Percentiles rank a stretch among this genome's conserved stretches.
Evolutionary conservation across 2,113 vertebrate species (phyloP).

Genomic region (Paradoxurus hermaphroditus): DNA sequence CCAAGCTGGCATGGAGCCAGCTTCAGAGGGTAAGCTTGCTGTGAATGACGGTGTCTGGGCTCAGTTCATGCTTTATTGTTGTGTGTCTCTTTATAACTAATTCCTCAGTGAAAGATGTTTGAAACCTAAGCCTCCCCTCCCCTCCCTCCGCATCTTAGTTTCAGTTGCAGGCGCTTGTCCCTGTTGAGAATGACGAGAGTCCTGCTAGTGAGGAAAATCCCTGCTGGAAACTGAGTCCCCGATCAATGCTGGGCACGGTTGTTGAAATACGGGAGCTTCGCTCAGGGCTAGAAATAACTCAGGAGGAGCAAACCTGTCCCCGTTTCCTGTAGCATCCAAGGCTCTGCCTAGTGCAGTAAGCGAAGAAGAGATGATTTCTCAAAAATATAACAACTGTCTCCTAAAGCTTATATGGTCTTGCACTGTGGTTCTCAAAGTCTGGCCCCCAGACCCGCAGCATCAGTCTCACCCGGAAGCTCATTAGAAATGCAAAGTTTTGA

Average conservation of each 20-base stretch:
- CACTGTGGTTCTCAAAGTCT: neutral
- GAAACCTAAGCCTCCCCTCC: slow-evolving; percentile 80
- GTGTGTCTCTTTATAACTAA: slow-evolving; percentile 82
- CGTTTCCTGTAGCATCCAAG: no score
- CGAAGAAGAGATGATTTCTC: neutral
- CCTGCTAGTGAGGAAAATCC: slow-evolving; percentile 52
- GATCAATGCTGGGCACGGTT: neutral
- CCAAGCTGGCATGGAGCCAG: slow-evolving; percentile 81
- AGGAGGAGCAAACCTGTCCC: neutral
- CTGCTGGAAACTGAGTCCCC: slow-evolving; percentile 48
- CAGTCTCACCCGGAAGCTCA: neutral
- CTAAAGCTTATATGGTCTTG: neutral
- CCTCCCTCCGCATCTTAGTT: slow-evolving; percentile 61
- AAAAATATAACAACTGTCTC: neutral
- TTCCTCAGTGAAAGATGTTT: slow-evolving; percentile 84
- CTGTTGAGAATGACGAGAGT: slow-evolving; percentile 61
- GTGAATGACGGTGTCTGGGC: slow-evolving; percentile 81
- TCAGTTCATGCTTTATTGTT: slow-evolving; percentile 80
- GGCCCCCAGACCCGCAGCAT: fast-evolving
- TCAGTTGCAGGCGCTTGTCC: slow-evolving; percentile 79
- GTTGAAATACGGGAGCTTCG: neutral
- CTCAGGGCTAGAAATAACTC: neutral
- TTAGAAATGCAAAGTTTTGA: neutral
- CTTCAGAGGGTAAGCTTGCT: slow-evolving; percentile 75
- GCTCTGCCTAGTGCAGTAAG: neutral